Evolutionary conservation across 64 coral and sea anemone genomes (phyloP), one percentile per base, ranked within the genome.

Genomic region (Actinia equina): DNA sequence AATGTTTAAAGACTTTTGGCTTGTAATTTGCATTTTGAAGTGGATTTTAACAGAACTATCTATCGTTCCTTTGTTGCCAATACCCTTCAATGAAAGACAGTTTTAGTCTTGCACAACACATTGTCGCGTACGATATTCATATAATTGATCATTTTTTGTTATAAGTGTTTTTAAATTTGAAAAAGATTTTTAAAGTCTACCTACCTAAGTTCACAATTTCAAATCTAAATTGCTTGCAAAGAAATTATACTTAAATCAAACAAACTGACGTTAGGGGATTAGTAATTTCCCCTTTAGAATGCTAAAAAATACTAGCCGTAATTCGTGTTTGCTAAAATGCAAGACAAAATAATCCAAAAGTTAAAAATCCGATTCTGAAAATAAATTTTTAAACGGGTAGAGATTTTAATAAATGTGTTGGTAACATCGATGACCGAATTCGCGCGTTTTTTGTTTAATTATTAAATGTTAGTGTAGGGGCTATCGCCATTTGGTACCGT

Each of bases 21-120:
- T n/a, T 65, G 20, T 74, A 74, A 74, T 74, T 74, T 74, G n/a
- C 69, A 74, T 74, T 74, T 25, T 74, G 9, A 14, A 74, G 69
- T 74, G 69, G 27, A 27, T 41, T 74, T 74, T 74, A 41, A 74
- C 4, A 74, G 69, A 30, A 11, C 27, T 74, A 74, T 74, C 27
- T 41, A 16, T 74, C 69, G n/a, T 74, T 74, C 69, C 69, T 30
- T 74, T 74, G 69, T 74, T 41, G 69, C 27, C 41, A 74, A 41
- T 41, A n/a, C 20, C 26, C 25, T 12, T 69, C 9, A 69, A 69
- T 20, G 10, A n/a, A 69, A 4, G 3, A 69, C 30, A 37, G 19
- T 69, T 5, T 37, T 37, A 37, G 18, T 65, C 62, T 65, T 65
- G 62, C 22, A 65, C 62, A 23, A 23, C n/a, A 65, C n/a, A 4